Conservation (phyloP, 2,888 invertebrate genomes). For the Schizaphis graminum region DNA sequence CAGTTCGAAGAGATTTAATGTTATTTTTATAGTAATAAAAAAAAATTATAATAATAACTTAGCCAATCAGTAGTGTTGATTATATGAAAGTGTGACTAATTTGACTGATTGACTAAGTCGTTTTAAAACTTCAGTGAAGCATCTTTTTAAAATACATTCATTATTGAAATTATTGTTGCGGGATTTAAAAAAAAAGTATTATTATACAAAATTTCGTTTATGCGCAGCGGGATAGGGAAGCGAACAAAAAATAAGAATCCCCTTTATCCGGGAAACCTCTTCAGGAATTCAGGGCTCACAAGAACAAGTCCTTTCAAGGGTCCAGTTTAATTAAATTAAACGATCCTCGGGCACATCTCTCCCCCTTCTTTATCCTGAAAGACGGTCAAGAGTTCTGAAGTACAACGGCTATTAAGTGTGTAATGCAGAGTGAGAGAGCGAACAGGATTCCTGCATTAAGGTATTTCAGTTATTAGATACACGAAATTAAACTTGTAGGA, state of each 20-base stretch:
- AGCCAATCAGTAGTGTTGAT: constrained; percentile 55
- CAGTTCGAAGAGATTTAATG: constrained; percentile 39
- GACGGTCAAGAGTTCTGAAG: constrained; percentile 63
- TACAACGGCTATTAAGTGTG: constrained; percentile 64
- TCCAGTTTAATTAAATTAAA: constrained; percentile 66
- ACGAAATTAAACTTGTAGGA: constrained; percentile 60
- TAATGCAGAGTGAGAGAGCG: constrained; percentile 45
- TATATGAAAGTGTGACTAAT: constrained; percentile 58
- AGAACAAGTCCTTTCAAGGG: constrained; percentile 62
- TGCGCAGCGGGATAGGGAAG: background rate
- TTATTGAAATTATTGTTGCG: constrained; percentile 52
- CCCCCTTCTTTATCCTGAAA: constrained; percentile 30
- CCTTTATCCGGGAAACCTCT: constrained; percentile 46
- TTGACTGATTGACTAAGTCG: constrained; percentile 58
- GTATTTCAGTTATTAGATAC: constrained; percentile 66
- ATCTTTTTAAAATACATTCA: constrained; percentile 12
- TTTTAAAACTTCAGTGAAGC: constrained; percentile 42
- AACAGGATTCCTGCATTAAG: constrained; percentile 60
- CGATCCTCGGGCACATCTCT: constrained; percentile 37
- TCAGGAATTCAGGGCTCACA: constrained; percentile 59
- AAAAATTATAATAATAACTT: constrained; percentile 33
- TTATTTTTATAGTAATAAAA: constrained; percentile 37
- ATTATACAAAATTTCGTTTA: background rate
- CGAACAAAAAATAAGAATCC: constrained; percentile 41
- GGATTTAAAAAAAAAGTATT: constrained; percentile 29